phyloP scores from a whole-genome alignment of 2,888 invertebrate species.

The Hypercompe scribonia region DNA sequence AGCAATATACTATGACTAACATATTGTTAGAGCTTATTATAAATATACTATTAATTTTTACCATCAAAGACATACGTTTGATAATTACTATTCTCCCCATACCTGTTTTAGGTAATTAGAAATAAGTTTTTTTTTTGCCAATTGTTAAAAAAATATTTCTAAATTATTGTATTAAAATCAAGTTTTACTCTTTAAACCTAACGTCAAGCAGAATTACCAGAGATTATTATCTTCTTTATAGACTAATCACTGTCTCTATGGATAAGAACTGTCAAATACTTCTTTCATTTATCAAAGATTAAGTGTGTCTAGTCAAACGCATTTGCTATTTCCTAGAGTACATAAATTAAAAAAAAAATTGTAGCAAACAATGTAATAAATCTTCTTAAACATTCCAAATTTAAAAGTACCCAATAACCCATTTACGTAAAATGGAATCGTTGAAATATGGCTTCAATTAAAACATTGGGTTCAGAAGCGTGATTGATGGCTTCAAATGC shows the following conservation, averaged over 20 bases:
- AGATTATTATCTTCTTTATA: background rate
- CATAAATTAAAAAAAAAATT: background rate
- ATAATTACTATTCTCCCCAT: too few species aligned
- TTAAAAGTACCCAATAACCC: conserved; percentile 15
- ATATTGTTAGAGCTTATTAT: too few species aligned
- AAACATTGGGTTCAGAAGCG: conserved; percentile 33
- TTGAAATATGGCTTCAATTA: conserved; percentile 49
- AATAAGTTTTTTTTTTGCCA: too few species aligned
- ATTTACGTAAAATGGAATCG: conserved; percentile 32
- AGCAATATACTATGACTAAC: too few species aligned
- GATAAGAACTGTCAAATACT: too few species aligned
- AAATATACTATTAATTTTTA: too few species aligned
- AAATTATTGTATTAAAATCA: background rate
- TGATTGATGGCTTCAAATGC: conserved; percentile 27
- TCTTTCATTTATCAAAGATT: background rate
- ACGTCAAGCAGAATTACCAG: background rate
- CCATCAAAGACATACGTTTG: too few species aligned
- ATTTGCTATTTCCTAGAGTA: background rate
- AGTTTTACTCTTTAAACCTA: too few species aligned
- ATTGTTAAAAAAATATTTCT: too few species aligned
- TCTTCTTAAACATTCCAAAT: conserved; percentile 4
- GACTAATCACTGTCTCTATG: too few species aligned
- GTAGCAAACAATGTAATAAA: background rate
- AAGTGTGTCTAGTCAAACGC: background rate
- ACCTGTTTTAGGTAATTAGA: too few species aligned